Base-by-base conservation (phyloP, 2,888 invertebrate genomes). In the Lasioglossum villosulum region DNA sequence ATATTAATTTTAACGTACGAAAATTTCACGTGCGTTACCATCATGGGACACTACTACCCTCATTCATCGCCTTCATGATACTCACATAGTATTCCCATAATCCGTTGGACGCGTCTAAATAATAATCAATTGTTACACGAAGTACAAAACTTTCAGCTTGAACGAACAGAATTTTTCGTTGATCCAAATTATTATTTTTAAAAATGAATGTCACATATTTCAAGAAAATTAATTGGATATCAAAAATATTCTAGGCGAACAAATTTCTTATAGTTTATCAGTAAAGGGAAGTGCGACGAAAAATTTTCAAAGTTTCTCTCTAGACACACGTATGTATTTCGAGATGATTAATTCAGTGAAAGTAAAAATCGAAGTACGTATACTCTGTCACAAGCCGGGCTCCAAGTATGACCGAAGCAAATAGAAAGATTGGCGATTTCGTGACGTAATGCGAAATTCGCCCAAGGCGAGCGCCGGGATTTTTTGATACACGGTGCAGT, bases 1-100 rank as follows among this genome's bases (percentile, higher is more conserved):
- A 91, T 92, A 94, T 94, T 92, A 94, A 93, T 94, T 92, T 91
- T 83, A 83, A 91, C 87, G 86, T 86, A 86, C 75, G 80, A 83
- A 80, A 89, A 84, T 89, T 83, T 86, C 80, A 68, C 75, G 82
- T 85, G 70, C 75, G 75, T 80, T 66, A 72, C 30, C 73, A 75
- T 71, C 75, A 83, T 77, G 75, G 85, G 75, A 84, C 72, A 72
- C 82, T 37, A 75, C 82, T 80, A 83, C 86, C 84, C 72, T 74
- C 80, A 68, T 72, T 81, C 81, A 79, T 80, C 83, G 80, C 82
- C 80, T 88, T 89, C 82, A 74, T 70, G n/a, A 16, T 37, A 37
- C 79, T 59, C 56, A 45, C 34, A 42, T 75, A 39, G 72, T 30
- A 56, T 63, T 75, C 75, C 79, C 66, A 52, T 79, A 73, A 75